Evolutionary conservation across 30 jellyfish, hydroid and myxozoan species (phyloP).

Genomic region (Turritopsis rubra): DNA sequence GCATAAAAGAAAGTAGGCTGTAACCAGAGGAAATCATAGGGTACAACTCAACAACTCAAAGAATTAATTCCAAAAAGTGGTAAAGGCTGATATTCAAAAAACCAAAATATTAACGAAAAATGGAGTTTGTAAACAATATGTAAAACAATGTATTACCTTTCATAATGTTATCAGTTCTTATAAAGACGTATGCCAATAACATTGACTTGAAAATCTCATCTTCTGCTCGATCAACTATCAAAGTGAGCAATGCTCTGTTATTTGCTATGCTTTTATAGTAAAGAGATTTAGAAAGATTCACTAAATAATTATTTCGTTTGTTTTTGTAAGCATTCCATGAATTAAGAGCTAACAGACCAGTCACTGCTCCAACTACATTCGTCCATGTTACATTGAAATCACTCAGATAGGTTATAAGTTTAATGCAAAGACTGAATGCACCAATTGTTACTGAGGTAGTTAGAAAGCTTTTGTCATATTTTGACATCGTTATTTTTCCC

Average conservation of each 20-base stretch:
- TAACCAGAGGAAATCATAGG: not conserved
- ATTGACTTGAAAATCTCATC: constrained; percentile 77
- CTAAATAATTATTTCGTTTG: constrained; percentile 63
- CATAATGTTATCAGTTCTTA: constrained; percentile 6
- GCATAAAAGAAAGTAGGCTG: not conserved
- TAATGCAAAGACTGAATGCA: constrained; percentile 42
- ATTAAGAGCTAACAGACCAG: constrained; percentile 56
- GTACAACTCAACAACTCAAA: too few species aligned
- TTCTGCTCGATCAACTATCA: constrained; percentile 82
- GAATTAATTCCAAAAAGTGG: too few species aligned
- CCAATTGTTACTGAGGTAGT: constrained; percentile 53
- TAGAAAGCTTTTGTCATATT: constrained; percentile 52
- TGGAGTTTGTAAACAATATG: too few species aligned
- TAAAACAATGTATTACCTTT: constrained; percentile 4
- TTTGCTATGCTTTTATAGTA: constrained; percentile 78
- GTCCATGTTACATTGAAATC: constrained; percentile 47
- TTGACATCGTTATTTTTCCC: constrained; percentile 71
- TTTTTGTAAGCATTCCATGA: constrained; percentile 90
- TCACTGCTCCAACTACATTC: constrained; percentile 46
- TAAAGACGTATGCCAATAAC: constrained; percentile 56
- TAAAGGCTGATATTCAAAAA: too few species aligned
- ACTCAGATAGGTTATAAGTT: constrained; percentile 33
- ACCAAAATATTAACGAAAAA: too few species aligned
- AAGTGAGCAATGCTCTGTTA: constrained; percentile 70
- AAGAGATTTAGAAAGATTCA: constrained; percentile 48